Conservation (phyloP, 2,888 invertebrate genomes). For the Leucoma salicis region DNA sequence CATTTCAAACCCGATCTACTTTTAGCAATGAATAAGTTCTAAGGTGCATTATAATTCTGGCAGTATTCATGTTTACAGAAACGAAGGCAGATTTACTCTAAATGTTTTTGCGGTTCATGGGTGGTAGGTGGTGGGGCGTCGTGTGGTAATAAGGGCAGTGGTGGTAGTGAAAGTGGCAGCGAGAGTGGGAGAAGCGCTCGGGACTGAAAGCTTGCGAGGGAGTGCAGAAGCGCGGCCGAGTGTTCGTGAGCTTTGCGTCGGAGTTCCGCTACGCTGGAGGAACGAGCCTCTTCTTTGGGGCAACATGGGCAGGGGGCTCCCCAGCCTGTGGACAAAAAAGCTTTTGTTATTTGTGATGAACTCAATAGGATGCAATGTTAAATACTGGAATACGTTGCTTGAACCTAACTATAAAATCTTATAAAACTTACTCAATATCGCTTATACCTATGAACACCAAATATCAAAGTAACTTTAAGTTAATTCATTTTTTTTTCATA, state of each 20-base stretch:
- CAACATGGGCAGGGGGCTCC: conserved; percentile 91
- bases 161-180: conserved; percentile 63
- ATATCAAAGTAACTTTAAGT: too few relatives aligned
- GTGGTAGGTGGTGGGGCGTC: conserved; percentile 35
- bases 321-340: conserved; percentile 84
- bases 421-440: too few relatives aligned
- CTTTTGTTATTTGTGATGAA: too few relatives aligned
- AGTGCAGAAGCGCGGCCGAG: conserved; percentile 92
- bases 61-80: background rate
- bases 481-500: too few relatives aligned
- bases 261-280: conserved; percentile 94
- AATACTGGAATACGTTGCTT: background rate
- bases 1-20: too few relatives aligned
- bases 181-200: conserved; percentile 77
- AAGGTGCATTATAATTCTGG: background rate
- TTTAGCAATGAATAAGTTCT: too few relatives aligned
- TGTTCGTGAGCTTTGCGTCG: conserved; percentile 97
- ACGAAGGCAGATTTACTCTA: too few relatives aligned
- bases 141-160: conserved; percentile 57
- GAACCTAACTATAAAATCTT: too few relatives aligned
- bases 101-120: conserved; percentile 58
- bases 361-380: background rate
- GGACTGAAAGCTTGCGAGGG: conserved; percentile 85
- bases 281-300: conserved; percentile 88
- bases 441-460: too few relatives aligned